These are phyloP conservation scores for Rhogogaster chlorosoma DNA, from an alignment of 2,888 invertebrate species.

Conservation along the genomic window DNA sequence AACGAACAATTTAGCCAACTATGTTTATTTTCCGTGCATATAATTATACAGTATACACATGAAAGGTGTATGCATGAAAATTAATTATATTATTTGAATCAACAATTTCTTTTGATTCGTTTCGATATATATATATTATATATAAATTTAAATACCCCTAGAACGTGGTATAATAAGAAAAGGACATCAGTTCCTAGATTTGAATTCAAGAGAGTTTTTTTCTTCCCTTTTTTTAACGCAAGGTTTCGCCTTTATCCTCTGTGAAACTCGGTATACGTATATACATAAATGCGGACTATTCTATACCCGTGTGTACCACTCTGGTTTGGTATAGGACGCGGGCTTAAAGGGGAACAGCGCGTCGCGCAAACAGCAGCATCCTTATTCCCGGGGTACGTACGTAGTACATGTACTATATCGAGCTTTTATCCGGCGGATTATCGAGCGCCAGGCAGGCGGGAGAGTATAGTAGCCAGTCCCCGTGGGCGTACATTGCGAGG, in stretches of 20 bases:
- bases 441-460: constrained; percentile 38
- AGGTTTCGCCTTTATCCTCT: neutral
- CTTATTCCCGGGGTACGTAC: constrained; percentile 22
- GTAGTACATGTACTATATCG: constrained; percentile 13
- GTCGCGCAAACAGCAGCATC: constrained; percentile 32
- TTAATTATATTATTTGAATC: neutral
- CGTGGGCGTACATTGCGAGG: constrained; percentile 45
- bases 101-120: neutral
- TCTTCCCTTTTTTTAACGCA: neutral
- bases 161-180: neutral
- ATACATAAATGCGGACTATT: constrained; percentile 4
- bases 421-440: constrained; percentile 47
- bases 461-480: constrained; percentile 31
- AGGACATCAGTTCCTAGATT: neutral
- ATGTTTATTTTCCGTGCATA: neutral
- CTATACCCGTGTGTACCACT: neutral
- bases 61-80: neutral
- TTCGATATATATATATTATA: neutral
- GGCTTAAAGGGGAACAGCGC: constrained; percentile 37
- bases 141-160: neutral
- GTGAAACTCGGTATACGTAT: neutral
- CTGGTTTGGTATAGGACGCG: neutral
- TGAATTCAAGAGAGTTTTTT: neutral
- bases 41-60: neutral
- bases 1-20: neutral